These are phyloP conservation scores for Parnassius smintheus DNA, from an alignment of 2,888 invertebrate species.

Conservation along the genomic window DNA sequence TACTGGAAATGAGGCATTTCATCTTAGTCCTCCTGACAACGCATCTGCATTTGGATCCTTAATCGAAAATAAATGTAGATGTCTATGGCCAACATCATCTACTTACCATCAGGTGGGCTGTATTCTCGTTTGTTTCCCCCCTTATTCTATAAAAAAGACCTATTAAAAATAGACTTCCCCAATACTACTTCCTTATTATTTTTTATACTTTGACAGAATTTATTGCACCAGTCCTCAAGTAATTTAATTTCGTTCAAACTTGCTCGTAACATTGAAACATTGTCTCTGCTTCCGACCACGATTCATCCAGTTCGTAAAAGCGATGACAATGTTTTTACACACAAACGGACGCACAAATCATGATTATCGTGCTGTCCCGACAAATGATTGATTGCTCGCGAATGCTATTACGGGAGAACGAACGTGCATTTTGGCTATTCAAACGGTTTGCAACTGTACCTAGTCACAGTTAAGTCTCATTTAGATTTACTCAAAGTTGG, in stretches of 20 bases:
- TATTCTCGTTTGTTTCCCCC: too few relatives aligned
- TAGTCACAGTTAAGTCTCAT: slow-evolving; percentile 16
- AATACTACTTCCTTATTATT: too few relatives aligned
- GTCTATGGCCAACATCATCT: too few relatives aligned
- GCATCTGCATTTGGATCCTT: too few relatives aligned
- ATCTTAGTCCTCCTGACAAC: too few relatives aligned
- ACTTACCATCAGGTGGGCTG: too few relatives aligned
- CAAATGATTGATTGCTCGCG: slow-evolving; percentile 46
- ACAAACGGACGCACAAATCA: slow-evolving; percentile 46
- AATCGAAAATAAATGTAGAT: too few relatives aligned
- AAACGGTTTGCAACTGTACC: slow-evolving; percentile 26
- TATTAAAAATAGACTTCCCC: too few relatives aligned
- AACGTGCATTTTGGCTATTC: slow-evolving; percentile 29
- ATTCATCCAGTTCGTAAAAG: slow-evolving; percentile 22
- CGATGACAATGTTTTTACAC: slow-evolving; percentile 39
- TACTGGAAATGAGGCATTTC: too few relatives aligned
- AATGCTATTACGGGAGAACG: slow-evolving; percentile 40
- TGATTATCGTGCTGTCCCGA: slow-evolving; percentile 42
- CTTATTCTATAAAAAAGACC: too few relatives aligned
- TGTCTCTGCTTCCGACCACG: neutral
- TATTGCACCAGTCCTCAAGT: neutral
- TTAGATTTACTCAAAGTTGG: neutral
- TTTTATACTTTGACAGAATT: too few relatives aligned
- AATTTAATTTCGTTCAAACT: slow-evolving; percentile 4
- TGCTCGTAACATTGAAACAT: neutral